phyloP scores from a whole-genome alignment of 2,113 vertebrate species.

The Siniperca knerii region DNA sequence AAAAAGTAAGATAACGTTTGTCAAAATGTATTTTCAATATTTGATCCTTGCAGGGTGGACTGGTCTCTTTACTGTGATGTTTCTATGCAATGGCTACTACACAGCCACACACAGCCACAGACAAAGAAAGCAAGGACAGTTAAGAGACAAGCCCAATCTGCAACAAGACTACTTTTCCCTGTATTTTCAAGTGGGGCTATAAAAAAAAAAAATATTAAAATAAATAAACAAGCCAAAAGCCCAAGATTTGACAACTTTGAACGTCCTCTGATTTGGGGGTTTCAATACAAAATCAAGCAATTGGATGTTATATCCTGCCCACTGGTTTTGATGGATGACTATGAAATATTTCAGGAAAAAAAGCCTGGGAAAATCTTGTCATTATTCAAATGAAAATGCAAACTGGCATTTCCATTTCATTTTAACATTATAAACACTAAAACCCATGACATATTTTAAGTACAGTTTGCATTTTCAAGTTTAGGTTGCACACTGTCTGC shows the following conservation, averaged over 20 bases:
- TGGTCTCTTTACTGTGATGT: neutral
- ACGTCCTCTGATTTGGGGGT: neutral
- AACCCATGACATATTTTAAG: neutral
- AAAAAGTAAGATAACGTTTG: neutral
- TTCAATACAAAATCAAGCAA: neutral
- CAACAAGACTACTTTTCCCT: neutral
- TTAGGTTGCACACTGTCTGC: neutral
- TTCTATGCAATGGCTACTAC: neutral
- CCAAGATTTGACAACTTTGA: neutral
- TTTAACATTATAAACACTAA: constrained; percentile 12
- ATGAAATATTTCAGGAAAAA: neutral
- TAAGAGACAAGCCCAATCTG: neutral
- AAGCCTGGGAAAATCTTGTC: neutral
- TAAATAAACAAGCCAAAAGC: neutral
- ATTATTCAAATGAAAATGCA: neutral
- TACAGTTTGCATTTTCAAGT: constrained; percentile 15
- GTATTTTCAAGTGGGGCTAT: neutral
- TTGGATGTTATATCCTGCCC: neutral
- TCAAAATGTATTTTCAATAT: neutral
- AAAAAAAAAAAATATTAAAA: neutral
- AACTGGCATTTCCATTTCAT: constrained; percentile 2
- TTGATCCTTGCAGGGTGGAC: neutral
- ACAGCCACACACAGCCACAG: neutral
- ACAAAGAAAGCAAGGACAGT: neutral
- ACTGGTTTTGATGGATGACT: constrained; percentile 8